Conservation (phyloP, 2,113 vertebrate species). For the Lophura nycthemera region DNA sequence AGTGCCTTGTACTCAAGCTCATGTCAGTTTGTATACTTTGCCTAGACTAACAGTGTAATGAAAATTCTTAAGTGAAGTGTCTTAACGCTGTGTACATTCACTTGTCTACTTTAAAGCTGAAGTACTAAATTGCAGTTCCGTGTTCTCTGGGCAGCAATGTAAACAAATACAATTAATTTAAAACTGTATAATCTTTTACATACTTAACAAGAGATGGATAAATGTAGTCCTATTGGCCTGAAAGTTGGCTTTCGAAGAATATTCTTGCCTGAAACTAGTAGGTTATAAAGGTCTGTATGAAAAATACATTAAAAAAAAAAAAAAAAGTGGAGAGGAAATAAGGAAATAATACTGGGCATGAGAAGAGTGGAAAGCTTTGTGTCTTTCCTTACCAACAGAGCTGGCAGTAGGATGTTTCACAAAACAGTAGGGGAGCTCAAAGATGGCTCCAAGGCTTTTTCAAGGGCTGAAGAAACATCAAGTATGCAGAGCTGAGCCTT, state of each 20-base stretch:
- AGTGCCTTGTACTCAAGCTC: neutral
- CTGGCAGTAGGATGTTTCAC: neutral
- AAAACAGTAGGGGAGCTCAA: neutral
- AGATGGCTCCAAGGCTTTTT: neutral
- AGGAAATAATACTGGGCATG: neutral
- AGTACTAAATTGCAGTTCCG: neutral
- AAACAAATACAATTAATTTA: neutral
- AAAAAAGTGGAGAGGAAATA: neutral
- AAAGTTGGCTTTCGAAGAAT: neutral
- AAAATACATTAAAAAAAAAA: neutral
- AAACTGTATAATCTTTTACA: neutral
- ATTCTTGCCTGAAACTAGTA: neutral
- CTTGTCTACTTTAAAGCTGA: neutral
- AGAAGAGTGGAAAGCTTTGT: neutral
- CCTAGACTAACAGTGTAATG: neutral
- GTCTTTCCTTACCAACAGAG: neutral
- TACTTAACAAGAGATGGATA: neutral
- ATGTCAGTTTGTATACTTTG: conserved; percentile 34
- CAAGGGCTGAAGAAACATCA: neutral
- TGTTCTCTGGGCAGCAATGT: neutral
- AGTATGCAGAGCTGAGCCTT: neutral
- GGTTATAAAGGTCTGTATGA: neutral
- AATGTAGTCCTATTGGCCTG: neutral
- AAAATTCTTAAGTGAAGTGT: conserved; percentile 1
- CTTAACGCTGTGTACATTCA: neutral